Evolutionary conservation across 2,113 vertebrate species (phyloP).

Genomic region (Corythornis cristatus): DNA sequence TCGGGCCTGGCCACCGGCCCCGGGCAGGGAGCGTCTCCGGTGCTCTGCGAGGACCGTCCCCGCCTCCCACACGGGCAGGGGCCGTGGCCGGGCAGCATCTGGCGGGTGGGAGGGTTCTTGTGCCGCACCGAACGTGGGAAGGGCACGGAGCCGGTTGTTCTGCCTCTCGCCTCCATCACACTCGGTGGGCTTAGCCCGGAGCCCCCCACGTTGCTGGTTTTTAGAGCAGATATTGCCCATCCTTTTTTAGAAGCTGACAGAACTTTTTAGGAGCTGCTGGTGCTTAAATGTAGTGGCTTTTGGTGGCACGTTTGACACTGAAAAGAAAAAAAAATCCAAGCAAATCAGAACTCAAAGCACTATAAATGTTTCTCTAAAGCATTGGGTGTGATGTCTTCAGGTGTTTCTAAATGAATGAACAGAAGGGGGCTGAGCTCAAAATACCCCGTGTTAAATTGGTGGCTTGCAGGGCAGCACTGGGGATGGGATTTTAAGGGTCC

Average conservation of each 20-base stretch:
- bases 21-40: no score
- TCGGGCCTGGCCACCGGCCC: not conserved
- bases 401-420: not conserved
- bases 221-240: not conserved
- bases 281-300: not conserved
- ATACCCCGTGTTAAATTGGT: not conserved
- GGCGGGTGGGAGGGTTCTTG: not conserved
- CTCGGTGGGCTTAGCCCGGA: not conserved
- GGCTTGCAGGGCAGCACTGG: not conserved
- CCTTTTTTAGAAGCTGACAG: accelerated
- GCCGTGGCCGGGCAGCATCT: not conserved
- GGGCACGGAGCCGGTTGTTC: not conserved
- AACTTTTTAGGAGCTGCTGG: not conserved
- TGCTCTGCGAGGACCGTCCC: not conserved
- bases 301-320: not conserved
- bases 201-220: not conserved
- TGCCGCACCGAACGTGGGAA: not conserved
- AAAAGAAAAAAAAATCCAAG: not conserved
- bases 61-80: not conserved
- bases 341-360: not conserved
- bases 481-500: accelerated
- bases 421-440: not conserved
- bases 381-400: not conserved
- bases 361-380: not conserved
- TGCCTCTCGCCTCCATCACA: accelerated